These are phyloP conservation scores for Acleris holmiana DNA, from an alignment of 2,888 invertebrate species.

Conservation along the genomic window DNA sequence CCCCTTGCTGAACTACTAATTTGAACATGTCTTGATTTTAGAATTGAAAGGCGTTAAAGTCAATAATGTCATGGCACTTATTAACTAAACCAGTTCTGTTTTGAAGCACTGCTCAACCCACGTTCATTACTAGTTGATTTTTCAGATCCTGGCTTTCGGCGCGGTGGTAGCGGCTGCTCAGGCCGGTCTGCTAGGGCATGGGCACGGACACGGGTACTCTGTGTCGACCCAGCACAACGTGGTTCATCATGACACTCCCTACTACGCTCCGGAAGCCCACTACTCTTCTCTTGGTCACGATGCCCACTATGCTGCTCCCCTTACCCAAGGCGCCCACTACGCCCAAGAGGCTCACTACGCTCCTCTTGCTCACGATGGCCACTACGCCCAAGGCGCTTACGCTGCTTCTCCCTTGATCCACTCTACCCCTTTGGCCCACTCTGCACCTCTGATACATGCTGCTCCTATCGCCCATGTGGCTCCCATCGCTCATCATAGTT, in stretches of 20 bases:
- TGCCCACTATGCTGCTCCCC: slow-evolving; percentile 39
- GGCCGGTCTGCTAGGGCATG: slow-evolving; percentile 74
- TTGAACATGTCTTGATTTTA: slow-evolving; percentile 19
- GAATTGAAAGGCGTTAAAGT: slow-evolving; percentile 19
- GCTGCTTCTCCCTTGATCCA: slow-evolving; percentile 31
- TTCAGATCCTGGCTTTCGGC: slow-evolving; percentile 67
- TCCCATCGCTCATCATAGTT: slow-evolving; percentile 42
- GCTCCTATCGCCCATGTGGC: slow-evolving; percentile 41
- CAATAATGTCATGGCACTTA: slow-evolving; percentile 8
- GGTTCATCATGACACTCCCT: slow-evolving; percentile 48
- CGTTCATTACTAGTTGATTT: slow-evolving; percentile 10
- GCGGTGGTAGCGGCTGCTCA: slow-evolving; percentile 72
- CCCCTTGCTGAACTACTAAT: slow-evolving; percentile 8
- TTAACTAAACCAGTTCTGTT: neutral
- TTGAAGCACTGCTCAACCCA: no score
- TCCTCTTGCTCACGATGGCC: slow-evolving; percentile 3
- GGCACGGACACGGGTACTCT: slow-evolving; percentile 58
- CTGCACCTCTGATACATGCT: slow-evolving; percentile 41
- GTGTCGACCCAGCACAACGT: slow-evolving; percentile 53
- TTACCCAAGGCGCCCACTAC: slow-evolving; percentile 52
- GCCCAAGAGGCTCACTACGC: slow-evolving; percentile 51
- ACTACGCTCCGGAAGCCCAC: slow-evolving; percentile 39
- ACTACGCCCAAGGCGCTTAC: slow-evolving; percentile 33
- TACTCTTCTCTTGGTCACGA: slow-evolving; percentile 34
- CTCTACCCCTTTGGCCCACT: slow-evolving; percentile 45